Base-by-base conservation (phyloP, 2,113 vertebrate genomes). In the Brachyhypopomus gauderio region DNA sequence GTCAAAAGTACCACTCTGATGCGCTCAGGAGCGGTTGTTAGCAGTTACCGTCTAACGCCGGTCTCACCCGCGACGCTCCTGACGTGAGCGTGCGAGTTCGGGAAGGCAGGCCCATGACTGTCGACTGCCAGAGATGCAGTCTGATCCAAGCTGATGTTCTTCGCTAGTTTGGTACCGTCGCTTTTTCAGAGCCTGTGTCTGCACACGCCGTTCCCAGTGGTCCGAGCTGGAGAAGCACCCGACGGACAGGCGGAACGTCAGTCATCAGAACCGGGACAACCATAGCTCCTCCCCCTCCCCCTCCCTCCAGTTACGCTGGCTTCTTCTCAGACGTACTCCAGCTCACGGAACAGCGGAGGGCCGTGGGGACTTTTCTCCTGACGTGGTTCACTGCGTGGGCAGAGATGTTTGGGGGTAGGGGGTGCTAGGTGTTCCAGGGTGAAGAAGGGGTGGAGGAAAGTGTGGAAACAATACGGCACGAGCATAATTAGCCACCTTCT, bases 101-200 rank as follows among this genome's bases (percentile, higher is more conserved):
- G 36, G 22, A 41, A 3, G 12, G 45, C 45, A 52, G 20, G 64
- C 19, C 34, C 34, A 38, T 20, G 19, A 17, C 8, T 69, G 34
- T 38, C 36, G 30, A 69, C 36, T 69, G 19, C 1, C 64, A 20
- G 19, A 41, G 66, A 41, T 19, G n/a, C 20, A 1, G 36, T 70
- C 34, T 41, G 66, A 70, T 70, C 34, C 66, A 70, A n/a, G 38
- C 20, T 70, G 38, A 70, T 70, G 66, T 56, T 75, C 17, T 23
- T 59, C 20, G 55, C 52, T 75, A 16, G n/a, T 59, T 48, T 36
- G 58, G 59, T 36, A 20, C 27, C 55, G 52, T 58, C 34, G 72
- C 58, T 27, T 75, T 59, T 70, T 14, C 1, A 19, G 20, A 16
- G 17, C 58, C 27, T 14, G 25, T 30, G 52, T 75, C 48, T 2